Evolutionary conservation across 2,888 invertebrate species (phyloP).

Genomic region (Syrphus vitripennis): DNA sequence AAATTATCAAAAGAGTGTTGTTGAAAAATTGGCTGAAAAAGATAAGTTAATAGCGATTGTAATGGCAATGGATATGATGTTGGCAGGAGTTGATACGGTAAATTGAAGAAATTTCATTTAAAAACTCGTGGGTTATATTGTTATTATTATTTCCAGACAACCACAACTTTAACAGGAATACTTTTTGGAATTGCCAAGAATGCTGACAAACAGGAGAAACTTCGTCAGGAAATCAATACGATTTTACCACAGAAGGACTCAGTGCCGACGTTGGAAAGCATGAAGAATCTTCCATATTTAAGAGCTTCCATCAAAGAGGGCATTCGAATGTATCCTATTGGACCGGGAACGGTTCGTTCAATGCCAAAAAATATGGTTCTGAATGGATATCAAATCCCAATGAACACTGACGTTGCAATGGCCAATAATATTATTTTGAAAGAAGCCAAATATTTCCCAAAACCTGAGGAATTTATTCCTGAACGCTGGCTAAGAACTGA

Average conservation of each 20-base stretch:
- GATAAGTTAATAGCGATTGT: slow-evolving; percentile 82
- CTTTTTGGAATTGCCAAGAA: slow-evolving; percentile 85
- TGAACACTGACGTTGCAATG: slow-evolving; percentile 86
- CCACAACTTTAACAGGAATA: slow-evolving; percentile 82
- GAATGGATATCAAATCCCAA: slow-evolving; percentile 84
- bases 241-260: slow-evolving; percentile 80
- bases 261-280: slow-evolving; percentile 79
- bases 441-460: slow-evolving; percentile 85
- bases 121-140: too few relatives aligned
- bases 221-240: slow-evolving; percentile 83
- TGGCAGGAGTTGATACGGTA: slow-evolving; percentile 85
- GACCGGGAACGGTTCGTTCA: slow-evolving; percentile 83
- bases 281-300: slow-evolving; percentile 84
- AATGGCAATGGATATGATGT: slow-evolving; percentile 84
- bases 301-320: slow-evolving; percentile 89
- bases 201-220: slow-evolving; percentile 84
- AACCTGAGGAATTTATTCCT: slow-evolving; percentile 84
- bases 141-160: slow-evolving; percentile 81
- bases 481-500: slow-evolving; percentile 86
- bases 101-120: too few relatives aligned
- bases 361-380: slow-evolving; percentile 83
- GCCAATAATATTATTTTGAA: slow-evolving; percentile 86
- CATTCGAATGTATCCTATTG: slow-evolving; percentile 84
- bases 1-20: slow-evolving; percentile 79
- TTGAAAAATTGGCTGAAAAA: slow-evolving; percentile 82